These are phyloP conservation scores for Paradoxurus hermaphroditus DNA, from an alignment of 2,113 vertebrate genomes.

Conservation along the genomic window DNA sequence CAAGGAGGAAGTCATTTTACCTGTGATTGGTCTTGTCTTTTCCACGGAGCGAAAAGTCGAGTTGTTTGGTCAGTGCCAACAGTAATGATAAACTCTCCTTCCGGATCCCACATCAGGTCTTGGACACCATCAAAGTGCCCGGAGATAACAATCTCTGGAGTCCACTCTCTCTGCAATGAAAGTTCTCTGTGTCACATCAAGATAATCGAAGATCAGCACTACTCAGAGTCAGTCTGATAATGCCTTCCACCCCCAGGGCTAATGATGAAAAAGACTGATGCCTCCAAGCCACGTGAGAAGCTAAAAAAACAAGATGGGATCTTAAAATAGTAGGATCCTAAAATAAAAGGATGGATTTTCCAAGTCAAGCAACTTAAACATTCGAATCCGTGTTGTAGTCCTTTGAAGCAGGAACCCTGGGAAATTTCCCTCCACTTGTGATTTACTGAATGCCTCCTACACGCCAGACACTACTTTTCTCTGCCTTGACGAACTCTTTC, in stretches of 20 bases:
- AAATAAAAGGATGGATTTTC: slow-evolving; percentile 29
- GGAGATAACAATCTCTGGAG: slow-evolving; percentile 92
- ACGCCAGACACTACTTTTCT: background rate
- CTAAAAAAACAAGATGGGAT: background rate
- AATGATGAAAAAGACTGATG: background rate
- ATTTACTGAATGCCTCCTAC: background rate
- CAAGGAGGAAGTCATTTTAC: slow-evolving; percentile 75
- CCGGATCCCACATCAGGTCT: slow-evolving; percentile 95
- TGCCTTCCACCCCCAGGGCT: background rate
- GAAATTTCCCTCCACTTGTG: background rate
- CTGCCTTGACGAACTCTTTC: background rate
- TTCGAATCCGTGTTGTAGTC: background rate
- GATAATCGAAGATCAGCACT: background rate
- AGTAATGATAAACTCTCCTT: slow-evolving; percentile 95
- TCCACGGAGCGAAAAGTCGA: slow-evolving; percentile 95
- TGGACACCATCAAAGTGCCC: slow-evolving; percentile 95
- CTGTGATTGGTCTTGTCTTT: slow-evolving; percentile 82
- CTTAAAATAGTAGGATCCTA: slow-evolving; percentile 21
- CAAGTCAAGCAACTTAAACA: background rate
- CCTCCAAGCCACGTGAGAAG: background rate
- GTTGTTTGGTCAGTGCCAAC: slow-evolving; percentile 97
- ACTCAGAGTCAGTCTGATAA: background rate
- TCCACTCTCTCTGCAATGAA: slow-evolving; percentile 89
- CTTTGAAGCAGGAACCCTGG: background rate
- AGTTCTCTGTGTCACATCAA: background rate